Evolutionary conservation across 2,113 vertebrate species (phyloP).

Genomic region (Lichenostomus cassidix): DNA sequence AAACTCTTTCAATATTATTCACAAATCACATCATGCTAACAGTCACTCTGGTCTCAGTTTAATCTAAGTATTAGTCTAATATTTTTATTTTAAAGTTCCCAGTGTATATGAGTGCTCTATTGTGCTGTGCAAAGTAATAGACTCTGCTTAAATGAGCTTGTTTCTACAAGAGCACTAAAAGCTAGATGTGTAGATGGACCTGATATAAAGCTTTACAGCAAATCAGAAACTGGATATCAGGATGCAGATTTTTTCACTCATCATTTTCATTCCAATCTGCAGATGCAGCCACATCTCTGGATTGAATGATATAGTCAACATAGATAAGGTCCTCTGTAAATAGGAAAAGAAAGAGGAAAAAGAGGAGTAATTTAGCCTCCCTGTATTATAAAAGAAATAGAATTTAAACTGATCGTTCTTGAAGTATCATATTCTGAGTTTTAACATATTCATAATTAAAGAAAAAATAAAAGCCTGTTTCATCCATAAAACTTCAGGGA

Average conservation of each 20-base stretch:
- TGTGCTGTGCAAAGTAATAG: not conserved
- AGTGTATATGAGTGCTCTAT: not conserved
- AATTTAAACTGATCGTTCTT: not conserved
- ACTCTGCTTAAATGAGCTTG: not conserved
- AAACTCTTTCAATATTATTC: not conserved
- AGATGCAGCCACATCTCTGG: not conserved
- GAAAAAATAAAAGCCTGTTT: not conserved
- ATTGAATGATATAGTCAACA: not conserved
- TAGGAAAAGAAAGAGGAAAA: not conserved
- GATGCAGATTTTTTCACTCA: not conserved
- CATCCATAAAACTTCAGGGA: not conserved
- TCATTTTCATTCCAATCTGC: not conserved
- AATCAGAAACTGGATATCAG: not conserved
- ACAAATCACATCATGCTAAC: not conserved
- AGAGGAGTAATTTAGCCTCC: fast-evolving
- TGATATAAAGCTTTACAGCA: not conserved
- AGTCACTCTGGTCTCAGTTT: not conserved
- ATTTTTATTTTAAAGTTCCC: not conserved
- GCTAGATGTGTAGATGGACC: not conserved
- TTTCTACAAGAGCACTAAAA: not conserved
- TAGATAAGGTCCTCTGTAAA: not conserved
- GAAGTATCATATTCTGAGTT: not conserved
- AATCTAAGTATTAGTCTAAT: not conserved
- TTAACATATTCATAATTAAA: not conserved
- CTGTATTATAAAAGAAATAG: not conserved